These are phyloP conservation scores for Microtus ochrogaster DNA, from an alignment of 2,113 vertebrate genomes.

Conservation along the genomic window DNA sequence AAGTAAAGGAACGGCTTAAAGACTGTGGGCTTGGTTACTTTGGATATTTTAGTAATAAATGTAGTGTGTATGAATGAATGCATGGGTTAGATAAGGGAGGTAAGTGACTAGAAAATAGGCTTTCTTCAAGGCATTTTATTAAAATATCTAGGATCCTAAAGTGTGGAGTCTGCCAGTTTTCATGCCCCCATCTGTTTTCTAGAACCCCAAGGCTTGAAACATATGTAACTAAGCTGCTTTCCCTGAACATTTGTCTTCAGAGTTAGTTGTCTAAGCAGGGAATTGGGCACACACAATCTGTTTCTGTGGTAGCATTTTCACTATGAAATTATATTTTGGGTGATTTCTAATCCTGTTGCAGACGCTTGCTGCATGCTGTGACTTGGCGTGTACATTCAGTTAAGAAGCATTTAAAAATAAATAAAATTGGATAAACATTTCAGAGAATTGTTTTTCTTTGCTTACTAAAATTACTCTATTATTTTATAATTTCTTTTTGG, in stretches of 20 bases:
- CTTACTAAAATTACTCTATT: slow-evolving; percentile 10
- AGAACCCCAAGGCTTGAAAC: slow-evolving; percentile 2
- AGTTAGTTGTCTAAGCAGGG: slow-evolving; percentile 51
- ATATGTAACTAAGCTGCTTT: slow-evolving; percentile 45
- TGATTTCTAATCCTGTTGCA: slow-evolving; percentile 10
- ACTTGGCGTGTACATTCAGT: neutral
- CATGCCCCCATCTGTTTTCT: neutral
- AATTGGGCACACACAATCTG: slow-evolving; percentile 28
- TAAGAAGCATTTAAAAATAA: slow-evolving; percentile 60
- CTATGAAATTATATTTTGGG: neutral
- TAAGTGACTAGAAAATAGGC: slow-evolving; percentile 2
- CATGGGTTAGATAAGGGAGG: neutral
- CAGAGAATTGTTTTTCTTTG: slow-evolving; percentile 23
- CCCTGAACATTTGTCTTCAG: neutral
- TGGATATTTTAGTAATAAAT: neutral
- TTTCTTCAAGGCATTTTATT: neutral
- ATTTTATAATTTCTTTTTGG: neutral
- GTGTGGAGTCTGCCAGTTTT: neutral
- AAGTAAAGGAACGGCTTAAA: neutral
- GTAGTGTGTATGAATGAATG: neutral
- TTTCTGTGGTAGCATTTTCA: slow-evolving; percentile 23
- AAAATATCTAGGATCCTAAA: neutral
- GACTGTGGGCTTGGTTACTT: neutral
- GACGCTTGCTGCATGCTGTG: neutral
- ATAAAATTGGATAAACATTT: slow-evolving; percentile 44